Percentiles rank a stretch among this genome's conserved stretches.
Evolutionary conservation across 2,888 invertebrate genomes (phyloP).

Genomic region (Leucophenga maculata): DNA sequence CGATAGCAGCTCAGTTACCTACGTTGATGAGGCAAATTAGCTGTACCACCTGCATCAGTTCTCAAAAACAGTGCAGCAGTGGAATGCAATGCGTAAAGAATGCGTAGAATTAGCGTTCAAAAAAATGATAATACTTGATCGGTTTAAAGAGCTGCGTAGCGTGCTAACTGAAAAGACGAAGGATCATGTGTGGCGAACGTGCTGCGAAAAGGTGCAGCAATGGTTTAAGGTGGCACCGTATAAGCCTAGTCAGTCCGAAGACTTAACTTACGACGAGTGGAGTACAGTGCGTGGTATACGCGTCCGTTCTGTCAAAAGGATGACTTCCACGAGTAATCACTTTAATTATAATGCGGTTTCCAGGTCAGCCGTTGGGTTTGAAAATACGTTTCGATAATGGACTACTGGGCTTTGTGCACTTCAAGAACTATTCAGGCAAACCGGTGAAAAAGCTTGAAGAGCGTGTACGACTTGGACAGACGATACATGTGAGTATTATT

Average conservation of each 20-base stretch:
- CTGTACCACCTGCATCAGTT: conserved; percentile 85
- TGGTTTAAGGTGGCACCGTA: conserved; percentile 90
- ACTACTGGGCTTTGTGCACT: conserved; percentile 92
- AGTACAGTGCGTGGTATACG: conserved; percentile 83
- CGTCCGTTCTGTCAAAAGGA: conserved; percentile 95
- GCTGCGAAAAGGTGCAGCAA: conserved; percentile 88
- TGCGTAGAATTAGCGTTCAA: conserved; percentile 91
- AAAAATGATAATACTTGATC: conserved; percentile 90
- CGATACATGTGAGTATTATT: conserved; percentile 90
- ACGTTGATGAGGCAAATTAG: conserved; percentile 91
- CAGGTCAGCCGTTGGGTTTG: conserved; percentile 95
- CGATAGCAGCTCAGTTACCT: conserved; percentile 80
- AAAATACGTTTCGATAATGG: conserved; percentile 92
- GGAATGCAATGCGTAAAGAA: conserved; percentile 92
- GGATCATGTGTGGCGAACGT: conserved; percentile 86
- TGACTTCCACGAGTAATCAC: conserved; percentile 96
- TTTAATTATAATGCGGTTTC: conserved; percentile 96
- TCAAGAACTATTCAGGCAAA: conserved; percentile 93
- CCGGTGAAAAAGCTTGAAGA: conserved; percentile 95
- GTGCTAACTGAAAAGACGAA: conserved; percentile 89
- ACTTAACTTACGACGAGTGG: conserved; percentile 94
- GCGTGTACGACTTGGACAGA: conserved; percentile 87
- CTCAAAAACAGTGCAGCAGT: conserved; percentile 93
- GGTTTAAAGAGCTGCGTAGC: conserved; percentile 87
- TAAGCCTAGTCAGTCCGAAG: conserved; percentile 77